These are phyloP conservation scores for Drosophila gunungcola DNA, from an alignment of 1,140 invertebrate species.

Conservation along the genomic window DNA sequence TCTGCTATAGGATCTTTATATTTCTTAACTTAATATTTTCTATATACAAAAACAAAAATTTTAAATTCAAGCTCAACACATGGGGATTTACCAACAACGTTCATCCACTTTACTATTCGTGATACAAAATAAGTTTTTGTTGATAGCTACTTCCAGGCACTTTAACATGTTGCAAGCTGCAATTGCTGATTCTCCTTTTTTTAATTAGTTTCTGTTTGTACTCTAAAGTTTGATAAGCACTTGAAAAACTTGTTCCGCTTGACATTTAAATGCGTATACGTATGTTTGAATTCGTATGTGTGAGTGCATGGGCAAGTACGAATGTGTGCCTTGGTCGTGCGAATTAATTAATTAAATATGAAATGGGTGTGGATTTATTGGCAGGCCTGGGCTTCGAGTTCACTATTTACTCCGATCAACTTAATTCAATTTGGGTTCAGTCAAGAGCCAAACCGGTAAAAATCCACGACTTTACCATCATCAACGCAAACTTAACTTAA, in stretches of 20 bases:
- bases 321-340: constrained; percentile 18
- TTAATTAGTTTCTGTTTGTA: constrained; percentile 61
- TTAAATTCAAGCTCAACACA: constrained; percentile 2
- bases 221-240: constrained; percentile 60
- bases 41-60: background rate
- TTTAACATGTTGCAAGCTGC: constrained; percentile 46
- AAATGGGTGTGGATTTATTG: constrained; percentile 21
- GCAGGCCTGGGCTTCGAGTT: constrained; percentile 9
- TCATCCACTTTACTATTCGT: constrained; percentile 8
- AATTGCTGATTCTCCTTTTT: constrained; percentile 26
- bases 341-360: constrained; percentile 64
- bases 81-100: background rate
- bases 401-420: constrained; percentile 47
- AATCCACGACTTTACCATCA: constrained; percentile 22
- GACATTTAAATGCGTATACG: constrained; percentile 50
- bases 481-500: constrained; percentile 50
- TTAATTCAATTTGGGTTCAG: constrained; percentile 52
- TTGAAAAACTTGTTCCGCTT: constrained; percentile 54
- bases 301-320: constrained; percentile 6
- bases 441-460: constrained; percentile 26
- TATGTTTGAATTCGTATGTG: background rate
- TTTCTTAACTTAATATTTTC: background rate
- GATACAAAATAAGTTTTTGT: constrained; percentile 40
- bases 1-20: no score
- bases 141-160: constrained; percentile 37